Percentiles rank a stretch among this genome's conserved stretches.
Evolutionary conservation across 2,797 vertebrate species (phyloP).

Genomic region (Podargus strigoides): DNA sequence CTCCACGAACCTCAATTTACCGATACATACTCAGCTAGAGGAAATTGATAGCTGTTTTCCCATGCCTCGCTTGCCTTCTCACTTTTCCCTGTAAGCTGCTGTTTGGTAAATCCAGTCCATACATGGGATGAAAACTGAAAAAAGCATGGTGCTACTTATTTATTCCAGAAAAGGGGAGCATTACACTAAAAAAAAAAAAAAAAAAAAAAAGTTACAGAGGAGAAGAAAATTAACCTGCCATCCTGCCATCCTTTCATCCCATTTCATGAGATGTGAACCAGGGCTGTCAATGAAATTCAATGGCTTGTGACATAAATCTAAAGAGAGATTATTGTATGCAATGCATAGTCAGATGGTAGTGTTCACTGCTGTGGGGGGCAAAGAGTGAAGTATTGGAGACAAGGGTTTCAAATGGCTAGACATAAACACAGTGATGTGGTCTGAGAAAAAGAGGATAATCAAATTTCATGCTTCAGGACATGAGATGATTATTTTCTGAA

Average conservation of each 20-base stretch:
- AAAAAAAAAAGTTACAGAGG: not conserved
- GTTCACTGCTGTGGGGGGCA: not conserved
- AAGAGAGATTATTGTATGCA: not conserved
- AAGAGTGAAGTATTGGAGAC: not conserved
- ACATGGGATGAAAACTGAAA: not conserved
- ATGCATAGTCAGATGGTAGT: not conserved
- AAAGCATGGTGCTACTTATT: not conserved
- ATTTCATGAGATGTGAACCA: not conserved
- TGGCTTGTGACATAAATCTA: not conserved
- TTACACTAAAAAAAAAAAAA: not conserved
- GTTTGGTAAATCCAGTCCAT: not conserved
- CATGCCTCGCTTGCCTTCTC: not conserved
- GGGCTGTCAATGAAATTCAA: not conserved
- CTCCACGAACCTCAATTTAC: not conserved
- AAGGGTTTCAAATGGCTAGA: not conserved
- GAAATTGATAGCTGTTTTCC: not conserved
- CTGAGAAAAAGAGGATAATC: constrained; percentile 1
- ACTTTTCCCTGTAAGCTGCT: not conserved
- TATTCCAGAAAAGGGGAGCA: not conserved
- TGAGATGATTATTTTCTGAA: not conserved
- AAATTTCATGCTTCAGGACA: not conserved
- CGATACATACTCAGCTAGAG: not conserved
- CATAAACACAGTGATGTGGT: not conserved
- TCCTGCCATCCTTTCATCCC: not conserved
- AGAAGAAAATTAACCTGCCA: not conserved